These are phyloP conservation scores for Chouioia cunea DNA, from an alignment of 2,888 invertebrate genomes.

Conservation along the genomic window DNA sequence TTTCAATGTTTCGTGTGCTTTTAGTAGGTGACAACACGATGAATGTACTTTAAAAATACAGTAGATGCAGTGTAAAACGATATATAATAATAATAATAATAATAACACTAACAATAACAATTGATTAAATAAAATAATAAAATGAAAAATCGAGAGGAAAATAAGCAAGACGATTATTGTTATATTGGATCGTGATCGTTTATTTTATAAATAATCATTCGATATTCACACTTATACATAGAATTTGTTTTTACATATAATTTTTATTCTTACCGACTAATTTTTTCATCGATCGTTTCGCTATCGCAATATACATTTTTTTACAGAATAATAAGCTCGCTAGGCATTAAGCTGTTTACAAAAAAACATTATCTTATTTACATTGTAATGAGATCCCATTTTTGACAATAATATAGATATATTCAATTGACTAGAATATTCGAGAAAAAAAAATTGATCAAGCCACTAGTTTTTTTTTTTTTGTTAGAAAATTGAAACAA, in stretches of 20 bases:
- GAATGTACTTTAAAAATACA: too few relatives aligned
- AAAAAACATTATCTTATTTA: not conserved
- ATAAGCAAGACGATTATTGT: too few relatives aligned
- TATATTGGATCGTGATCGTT: slow-evolving; percentile 17
- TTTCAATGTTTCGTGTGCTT: too few relatives aligned
- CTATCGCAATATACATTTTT: slow-evolving; percentile 41
- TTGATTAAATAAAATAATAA: too few relatives aligned
- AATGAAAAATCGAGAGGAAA: too few relatives aligned
- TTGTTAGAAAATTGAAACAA: too few relatives aligned
- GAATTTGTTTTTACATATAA: slow-evolving; percentile 24
- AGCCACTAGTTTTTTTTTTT: too few relatives aligned
- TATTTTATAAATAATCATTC: slow-evolving; percentile 41
- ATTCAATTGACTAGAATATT: not conserved
- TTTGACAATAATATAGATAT: not conserved
- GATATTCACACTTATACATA: slow-evolving; percentile 43
- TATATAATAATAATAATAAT: too few relatives aligned
- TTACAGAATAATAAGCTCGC: slow-evolving; percentile 29
- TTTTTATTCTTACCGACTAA: slow-evolving; percentile 20
- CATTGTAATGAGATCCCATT: not conserved
- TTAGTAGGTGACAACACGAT: too few relatives aligned
- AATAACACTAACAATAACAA: too few relatives aligned
- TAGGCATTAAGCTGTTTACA: not conserved
- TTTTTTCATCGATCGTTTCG: slow-evolving; percentile 4
- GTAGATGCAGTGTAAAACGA: too few relatives aligned
- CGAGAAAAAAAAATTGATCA: too few relatives aligned